A percentile compares a stretch with the other conserved stretches of the same genome.
Conservation (phyloP, 2,113 vertebrate genomes). For the Lophotis ruficrista region DNA sequence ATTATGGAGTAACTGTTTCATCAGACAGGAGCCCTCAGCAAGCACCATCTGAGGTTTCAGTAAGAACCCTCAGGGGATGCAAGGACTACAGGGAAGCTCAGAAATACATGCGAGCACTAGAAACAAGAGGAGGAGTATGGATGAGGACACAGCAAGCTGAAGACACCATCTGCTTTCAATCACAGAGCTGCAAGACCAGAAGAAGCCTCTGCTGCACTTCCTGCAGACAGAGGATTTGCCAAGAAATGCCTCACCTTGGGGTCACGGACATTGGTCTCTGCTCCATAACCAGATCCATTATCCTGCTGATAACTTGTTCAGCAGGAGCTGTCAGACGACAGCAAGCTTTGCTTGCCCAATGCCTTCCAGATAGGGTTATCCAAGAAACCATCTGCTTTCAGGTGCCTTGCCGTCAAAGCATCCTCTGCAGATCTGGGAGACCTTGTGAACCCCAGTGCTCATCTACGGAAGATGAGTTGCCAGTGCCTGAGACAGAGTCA, state of each 20-base stretch:
- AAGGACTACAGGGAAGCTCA: constrained; percentile 14
- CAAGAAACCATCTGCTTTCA: not conserved
- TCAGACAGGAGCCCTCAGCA: constrained; percentile 21
- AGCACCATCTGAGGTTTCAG: not conserved
- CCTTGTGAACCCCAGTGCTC: not conserved
- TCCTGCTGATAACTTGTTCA: not conserved
- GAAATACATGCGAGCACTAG: not conserved
- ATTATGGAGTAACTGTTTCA: constrained; percentile 28
- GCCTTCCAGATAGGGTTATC: not conserved
- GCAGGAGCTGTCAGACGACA: not conserved
- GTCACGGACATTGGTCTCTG: not conserved
- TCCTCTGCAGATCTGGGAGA: not conserved
- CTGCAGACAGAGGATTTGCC: not conserved
- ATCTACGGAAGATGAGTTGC: not conserved
- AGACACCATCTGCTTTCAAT: not conserved
- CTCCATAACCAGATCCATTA: not conserved
- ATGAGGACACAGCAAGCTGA: not conserved
- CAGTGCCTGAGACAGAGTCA: not conserved
- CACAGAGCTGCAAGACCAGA: not conserved
- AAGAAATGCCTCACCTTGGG: not conserved
- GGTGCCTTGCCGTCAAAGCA: not conserved
- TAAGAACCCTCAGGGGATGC: not conserved
- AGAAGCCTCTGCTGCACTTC: not conserved
- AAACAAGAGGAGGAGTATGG: not conserved
- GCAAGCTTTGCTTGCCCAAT: not conserved